Conservation (phyloP, 2,797 vertebrate genomes). For the Rhyacichthys aspro region DNA sequence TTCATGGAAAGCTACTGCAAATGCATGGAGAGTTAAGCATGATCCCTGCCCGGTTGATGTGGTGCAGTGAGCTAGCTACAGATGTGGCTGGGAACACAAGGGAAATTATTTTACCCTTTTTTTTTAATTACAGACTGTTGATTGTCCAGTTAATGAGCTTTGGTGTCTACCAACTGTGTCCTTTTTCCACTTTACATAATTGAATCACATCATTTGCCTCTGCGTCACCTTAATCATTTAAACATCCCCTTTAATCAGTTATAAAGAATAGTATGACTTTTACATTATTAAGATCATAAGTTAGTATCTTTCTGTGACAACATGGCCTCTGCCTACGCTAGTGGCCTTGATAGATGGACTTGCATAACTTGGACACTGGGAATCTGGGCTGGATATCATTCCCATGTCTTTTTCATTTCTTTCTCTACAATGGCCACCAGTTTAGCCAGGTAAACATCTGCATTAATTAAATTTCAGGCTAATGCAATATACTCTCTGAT, state of each 20-base stretch:
- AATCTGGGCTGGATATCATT: constrained; percentile 61
- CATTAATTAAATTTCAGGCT: constrained; percentile 28
- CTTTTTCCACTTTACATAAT: too few species aligned
- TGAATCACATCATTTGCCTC: not conserved
- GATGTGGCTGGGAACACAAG: constrained; percentile 31
- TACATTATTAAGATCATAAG: constrained; percentile 53
- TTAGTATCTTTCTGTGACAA: constrained; percentile 58
- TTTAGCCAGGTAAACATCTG: constrained; percentile 57
- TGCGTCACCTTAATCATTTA: constrained; percentile 8
- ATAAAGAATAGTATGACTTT: constrained; percentile 33
- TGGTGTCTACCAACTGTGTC: not conserved
- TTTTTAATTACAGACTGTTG: constrained; percentile 4
- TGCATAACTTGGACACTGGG: constrained; percentile 59
- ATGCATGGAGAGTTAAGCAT: constrained; percentile 34
- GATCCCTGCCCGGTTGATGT: constrained; percentile 27
- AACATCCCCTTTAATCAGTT: constrained; percentile 24
- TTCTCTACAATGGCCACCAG: constrained; percentile 32
- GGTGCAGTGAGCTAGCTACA: constrained; percentile 28
- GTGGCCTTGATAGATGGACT: constrained; percentile 35
- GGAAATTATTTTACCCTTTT: too few species aligned
- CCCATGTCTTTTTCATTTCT: constrained; percentile 55
- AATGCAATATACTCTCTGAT: constrained; percentile 9
- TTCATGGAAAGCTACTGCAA: constrained; percentile 42
- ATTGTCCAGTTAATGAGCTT: constrained; percentile 14
- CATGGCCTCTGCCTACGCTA: constrained; percentile 49